Percentiles rank a stretch among this genome's conserved stretches.
These are phyloP conservation scores for Stegodyphus dumicola DNA, from an alignment of 1,140 invertebrate species.

Conservation along the genomic window DNA sequence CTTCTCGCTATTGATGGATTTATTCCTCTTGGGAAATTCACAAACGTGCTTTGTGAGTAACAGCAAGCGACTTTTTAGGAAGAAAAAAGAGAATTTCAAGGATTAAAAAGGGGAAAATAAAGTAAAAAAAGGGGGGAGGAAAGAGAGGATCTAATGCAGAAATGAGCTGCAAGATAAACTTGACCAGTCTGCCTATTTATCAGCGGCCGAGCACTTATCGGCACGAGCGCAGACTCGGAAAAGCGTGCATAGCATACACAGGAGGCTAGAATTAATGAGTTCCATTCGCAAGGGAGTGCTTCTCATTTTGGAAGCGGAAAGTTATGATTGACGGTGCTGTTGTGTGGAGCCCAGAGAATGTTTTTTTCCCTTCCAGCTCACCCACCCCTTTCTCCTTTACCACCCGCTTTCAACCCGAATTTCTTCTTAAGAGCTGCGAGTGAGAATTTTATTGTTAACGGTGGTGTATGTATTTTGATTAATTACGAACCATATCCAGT, in stretches of 20 bases:
- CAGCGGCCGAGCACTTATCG: slow-evolving; percentile 7
- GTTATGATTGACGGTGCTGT: slow-evolving; percentile 16
- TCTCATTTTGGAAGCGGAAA: not conserved
- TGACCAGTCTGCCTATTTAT: slow-evolving; percentile 23
- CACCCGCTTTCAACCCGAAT: no score
- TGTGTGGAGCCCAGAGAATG: not conserved
- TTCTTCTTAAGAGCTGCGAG: no score
- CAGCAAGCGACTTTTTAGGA: not conserved
- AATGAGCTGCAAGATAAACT: slow-evolving; percentile 12
- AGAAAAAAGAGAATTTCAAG: slow-evolving; percentile 7
- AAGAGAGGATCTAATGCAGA: not conserved
- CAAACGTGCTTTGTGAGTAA: no score
- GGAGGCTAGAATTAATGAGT: slow-evolving; percentile 25
- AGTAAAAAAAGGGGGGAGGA: no score
- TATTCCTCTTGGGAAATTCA: no score
- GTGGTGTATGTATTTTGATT: no score
- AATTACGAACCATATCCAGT: no score
- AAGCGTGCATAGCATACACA: slow-evolving; percentile 22
- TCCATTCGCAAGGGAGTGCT: not conserved
- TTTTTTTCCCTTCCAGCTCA: no score
- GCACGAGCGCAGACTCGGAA: not conserved
- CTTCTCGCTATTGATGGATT: no score
- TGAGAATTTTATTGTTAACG: no score
- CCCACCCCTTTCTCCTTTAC: no score
- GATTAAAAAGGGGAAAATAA: not conserved